Conservation (phyloP, 2,797 vertebrate species). For the Acanthurus tractus region DNA sequence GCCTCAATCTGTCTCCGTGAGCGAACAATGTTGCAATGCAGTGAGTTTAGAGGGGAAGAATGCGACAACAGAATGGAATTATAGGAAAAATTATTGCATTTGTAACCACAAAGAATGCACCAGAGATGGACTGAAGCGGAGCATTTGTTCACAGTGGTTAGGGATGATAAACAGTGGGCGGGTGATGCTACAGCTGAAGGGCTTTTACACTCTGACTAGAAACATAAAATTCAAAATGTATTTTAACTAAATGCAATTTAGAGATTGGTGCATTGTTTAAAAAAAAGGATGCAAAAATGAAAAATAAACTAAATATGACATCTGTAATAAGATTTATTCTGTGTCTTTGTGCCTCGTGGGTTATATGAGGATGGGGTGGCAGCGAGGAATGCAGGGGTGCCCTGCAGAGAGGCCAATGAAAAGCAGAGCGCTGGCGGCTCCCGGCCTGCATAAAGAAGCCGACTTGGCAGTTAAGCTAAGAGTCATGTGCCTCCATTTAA, state of each 20-base stretch:
- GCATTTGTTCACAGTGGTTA: constrained; percentile 58
- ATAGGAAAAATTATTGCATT: constrained; percentile 47
- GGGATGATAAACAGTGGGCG: constrained; percentile 51
- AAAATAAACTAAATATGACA: constrained; percentile 17
- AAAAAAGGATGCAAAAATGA: constrained; percentile 18
- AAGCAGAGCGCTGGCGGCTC: constrained; percentile 69
- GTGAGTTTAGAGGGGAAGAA: constrained; percentile 71
- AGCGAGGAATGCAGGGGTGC: constrained; percentile 63
- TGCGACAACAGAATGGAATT: constrained; percentile 65
- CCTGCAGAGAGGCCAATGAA: constrained; percentile 65
- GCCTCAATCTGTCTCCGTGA: constrained; percentile 21
- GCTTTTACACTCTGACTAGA: constrained; percentile 2
- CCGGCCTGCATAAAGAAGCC: constrained; percentile 60
- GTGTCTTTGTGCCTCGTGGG: constrained; percentile 19
- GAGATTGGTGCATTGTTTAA: constrained; percentile 2
- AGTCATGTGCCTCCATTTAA: constrained; percentile 82
- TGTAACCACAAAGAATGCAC: constrained; percentile 60
- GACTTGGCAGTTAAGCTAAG: constrained; percentile 65
- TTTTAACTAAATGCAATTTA: constrained; percentile 5
- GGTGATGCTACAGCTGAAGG: constrained; percentile 12
- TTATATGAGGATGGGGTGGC: constrained; percentile 39
- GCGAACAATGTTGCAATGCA: constrained; percentile 60
- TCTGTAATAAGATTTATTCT: constrained; percentile 15
- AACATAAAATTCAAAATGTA: constrained; percentile 9
- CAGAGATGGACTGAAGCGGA: constrained; percentile 47